Base-by-base conservation (phyloP, 2,797 vertebrate genomes). In the Adelosebastes latens region DNA sequence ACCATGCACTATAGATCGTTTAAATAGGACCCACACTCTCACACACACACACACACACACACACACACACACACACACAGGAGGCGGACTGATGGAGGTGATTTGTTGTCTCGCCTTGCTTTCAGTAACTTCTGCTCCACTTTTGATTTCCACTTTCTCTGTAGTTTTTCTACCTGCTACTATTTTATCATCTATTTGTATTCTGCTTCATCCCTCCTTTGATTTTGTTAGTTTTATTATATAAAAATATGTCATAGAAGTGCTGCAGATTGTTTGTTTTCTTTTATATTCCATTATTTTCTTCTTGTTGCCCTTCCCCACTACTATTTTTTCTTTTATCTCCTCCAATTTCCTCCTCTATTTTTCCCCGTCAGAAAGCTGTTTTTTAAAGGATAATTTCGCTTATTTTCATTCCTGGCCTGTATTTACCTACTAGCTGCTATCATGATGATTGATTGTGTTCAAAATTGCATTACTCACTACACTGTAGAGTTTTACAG, bases 101-200 rank as follows among this genome's bases (percentile, higher is more conserved):
- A 77, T 82, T 84, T 77, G 71, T 66, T 68, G 59, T 77, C 36
- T 81, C 20, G 63, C 14, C 72, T 70, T 75, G 56, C 56, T 71
- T 42, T 83, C 22, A 60, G 14, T 52, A 75, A 65, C 52, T 69
- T 77, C 20, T 65, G 62, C 34, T 49, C 49, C 29, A 64, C 36
- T 71, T 81, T 70, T 36, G 25, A 52, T 72, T 79, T 60, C 36
- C 12, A 29, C 59, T 25, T 55, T 27, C 58, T 46, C 20, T 11
- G 1, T 2, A n/a, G 5, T 55, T 39, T 64, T 68, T 49, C 9
- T 24, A 68, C n/a, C 49, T 36, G 20, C 34, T 31, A 9, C 25
- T 56, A 22, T 46, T 60, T 46, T 11, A 31, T 24, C 25, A 62
- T 31, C 3, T 24, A 31, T 64, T 25, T 60, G 14, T 36, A 31